Percentiles rank a stretch among this genome's conserved stretches.
Evolutionary conservation across 2,113 vertebrate species (phyloP).

Genomic region (Eubucco bourcierii): DNA sequence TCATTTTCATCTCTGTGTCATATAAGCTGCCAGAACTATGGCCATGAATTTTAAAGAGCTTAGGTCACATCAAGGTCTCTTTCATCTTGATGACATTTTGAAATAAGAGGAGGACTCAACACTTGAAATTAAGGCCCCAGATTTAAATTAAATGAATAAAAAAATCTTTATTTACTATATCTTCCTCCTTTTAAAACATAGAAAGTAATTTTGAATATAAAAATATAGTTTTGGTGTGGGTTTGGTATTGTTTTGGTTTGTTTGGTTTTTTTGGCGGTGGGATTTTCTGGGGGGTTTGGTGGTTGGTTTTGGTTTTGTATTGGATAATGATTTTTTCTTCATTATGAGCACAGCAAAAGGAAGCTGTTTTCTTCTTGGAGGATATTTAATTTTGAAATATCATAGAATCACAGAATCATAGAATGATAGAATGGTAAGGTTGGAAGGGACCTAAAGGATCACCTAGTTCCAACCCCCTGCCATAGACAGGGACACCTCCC

Average conservation of each 20-base stretch:
- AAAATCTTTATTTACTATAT: not conserved
- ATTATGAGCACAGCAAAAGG: not conserved
- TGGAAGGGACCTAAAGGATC: not conserved
- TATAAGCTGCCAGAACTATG: not conserved
- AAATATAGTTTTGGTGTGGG: not conserved
- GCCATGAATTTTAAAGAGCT: constrained; percentile 64
- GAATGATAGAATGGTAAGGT: not conserved
- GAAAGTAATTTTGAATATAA: not conserved
- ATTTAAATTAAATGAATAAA: not conserved
- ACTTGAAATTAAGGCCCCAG: not conserved
- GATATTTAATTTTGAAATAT: not conserved
- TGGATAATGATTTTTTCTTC: not conserved
- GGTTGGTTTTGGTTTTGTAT: not conserved
- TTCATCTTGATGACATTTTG: constrained; percentile 35
- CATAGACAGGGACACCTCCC: no score
- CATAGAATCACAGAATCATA: no score
- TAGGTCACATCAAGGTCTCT: constrained; percentile 16
- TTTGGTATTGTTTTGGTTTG: no score
- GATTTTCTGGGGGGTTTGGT: no score
- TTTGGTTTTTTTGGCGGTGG: no score
- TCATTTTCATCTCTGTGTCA: constrained; percentile 56
- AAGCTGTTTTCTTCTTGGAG: not conserved
- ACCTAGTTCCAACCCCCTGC: no score
- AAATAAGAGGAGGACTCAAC: not conserved
- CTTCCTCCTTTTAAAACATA: not conserved